phyloP scores from a whole-genome alignment of 2,888 invertebrate genomes.

The Scaeva pyrastri region DNA sequence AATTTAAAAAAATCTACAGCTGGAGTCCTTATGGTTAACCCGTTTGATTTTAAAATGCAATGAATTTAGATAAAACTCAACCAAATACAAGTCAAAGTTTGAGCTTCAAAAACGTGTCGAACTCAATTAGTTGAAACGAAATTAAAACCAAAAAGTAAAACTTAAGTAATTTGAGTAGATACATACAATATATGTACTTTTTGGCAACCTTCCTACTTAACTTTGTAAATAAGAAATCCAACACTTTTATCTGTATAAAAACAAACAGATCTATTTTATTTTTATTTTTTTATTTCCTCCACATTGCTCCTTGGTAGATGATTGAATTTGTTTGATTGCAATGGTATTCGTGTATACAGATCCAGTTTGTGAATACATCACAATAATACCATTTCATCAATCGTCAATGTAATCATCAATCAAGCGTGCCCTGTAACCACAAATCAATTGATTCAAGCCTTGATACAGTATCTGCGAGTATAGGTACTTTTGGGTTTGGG shows the following conservation, averaged over 20 bases:
- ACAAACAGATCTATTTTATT: background rate
- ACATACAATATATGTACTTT: too few relatives aligned
- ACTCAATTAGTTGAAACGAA: too few relatives aligned
- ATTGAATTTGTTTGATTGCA: constrained; percentile 38
- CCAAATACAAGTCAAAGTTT: too few relatives aligned
- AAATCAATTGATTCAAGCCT: constrained; percentile 59
- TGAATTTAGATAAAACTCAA: too few relatives aligned
- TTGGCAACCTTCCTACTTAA: background rate
- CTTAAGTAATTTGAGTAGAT: too few relatives aligned
- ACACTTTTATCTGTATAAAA: background rate
- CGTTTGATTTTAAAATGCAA: too few relatives aligned
- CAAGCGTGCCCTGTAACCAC: constrained; percentile 48
- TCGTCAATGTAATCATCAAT: constrained; percentile 62
- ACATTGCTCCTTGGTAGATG: background rate
- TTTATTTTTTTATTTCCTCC: background rate
- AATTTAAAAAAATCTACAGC: too few relatives aligned
- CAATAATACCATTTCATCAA: constrained; percentile 12
- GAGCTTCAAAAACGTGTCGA: too few relatives aligned
- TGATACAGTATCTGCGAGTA: constrained; percentile 26
- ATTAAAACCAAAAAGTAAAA: background rate
- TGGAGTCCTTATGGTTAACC: too few relatives aligned
- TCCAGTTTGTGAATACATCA: background rate
- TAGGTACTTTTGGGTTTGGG: too few relatives aligned
- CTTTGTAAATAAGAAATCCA: background rate
- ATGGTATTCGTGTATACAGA: background rate